Conservation (phyloP, 2,113 vertebrate species). For the Otocyon megalotis region DNA sequence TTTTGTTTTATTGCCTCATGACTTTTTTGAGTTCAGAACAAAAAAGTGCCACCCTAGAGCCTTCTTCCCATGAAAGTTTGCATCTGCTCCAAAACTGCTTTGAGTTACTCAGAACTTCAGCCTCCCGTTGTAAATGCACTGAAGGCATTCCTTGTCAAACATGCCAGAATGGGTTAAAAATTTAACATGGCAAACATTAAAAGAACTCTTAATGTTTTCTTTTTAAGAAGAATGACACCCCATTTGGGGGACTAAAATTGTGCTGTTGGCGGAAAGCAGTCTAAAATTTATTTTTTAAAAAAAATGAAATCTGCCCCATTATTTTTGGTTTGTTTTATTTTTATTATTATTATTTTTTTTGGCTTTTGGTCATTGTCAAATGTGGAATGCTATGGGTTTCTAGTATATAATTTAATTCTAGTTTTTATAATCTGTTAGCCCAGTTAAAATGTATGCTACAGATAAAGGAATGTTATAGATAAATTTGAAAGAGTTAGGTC, state of each 20-base stretch:
- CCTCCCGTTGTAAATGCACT: constrained; percentile 92
- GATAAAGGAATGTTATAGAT: constrained; percentile 92
- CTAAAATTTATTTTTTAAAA: constrained; percentile 90
- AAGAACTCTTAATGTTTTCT: constrained; percentile 86
- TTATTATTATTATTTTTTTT: constrained; percentile 78
- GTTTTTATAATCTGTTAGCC: constrained; percentile 94
- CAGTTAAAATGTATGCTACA: constrained; percentile 92
- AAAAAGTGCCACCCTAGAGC: constrained; percentile 95
- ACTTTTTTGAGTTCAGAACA: constrained; percentile 97
- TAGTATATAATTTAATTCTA: constrained; percentile 94
- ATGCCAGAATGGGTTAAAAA: constrained; percentile 90
- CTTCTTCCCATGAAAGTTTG: constrained; percentile 91
- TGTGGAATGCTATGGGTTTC: constrained; percentile 93
- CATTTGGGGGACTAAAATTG: constrained; percentile 89
- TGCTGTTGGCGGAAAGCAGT: constrained; percentile 93
- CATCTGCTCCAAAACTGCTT: constrained; percentile 91
- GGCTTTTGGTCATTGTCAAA: constrained; percentile 93
- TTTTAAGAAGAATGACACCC: constrained; percentile 85
- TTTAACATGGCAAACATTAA: constrained; percentile 85
- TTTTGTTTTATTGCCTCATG: constrained; percentile 94
- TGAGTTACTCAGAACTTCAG: constrained; percentile 92
- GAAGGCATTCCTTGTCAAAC: constrained; percentile 91
- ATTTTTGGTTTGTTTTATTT: constrained; percentile 88
- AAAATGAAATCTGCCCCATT: constrained; percentile 87
- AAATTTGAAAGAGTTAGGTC: constrained; percentile 91